Conservation (phyloP, 2,888 invertebrate species). For the Drosophila crucigera region DNA sequence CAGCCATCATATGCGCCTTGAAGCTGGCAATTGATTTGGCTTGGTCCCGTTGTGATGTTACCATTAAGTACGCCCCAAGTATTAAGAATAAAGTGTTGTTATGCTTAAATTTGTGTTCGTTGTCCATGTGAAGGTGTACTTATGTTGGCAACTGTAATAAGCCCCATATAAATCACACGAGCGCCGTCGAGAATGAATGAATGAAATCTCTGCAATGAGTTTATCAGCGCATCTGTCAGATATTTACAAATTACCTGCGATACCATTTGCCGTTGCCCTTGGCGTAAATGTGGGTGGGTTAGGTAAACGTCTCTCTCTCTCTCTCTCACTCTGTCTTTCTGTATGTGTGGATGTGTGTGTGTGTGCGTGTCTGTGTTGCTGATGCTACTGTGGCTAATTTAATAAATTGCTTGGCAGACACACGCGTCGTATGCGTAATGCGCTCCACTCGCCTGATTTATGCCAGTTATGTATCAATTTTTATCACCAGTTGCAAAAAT, state of each 20-base stretch:
- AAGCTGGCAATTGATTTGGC: slow-evolving; percentile 58
- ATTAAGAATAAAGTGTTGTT: slow-evolving; percentile 77
- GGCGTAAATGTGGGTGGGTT: slow-evolving; percentile 4
- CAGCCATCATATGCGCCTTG: slow-evolving; percentile 54
- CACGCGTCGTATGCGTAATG: slow-evolving; percentile 70
- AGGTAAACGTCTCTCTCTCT: neutral
- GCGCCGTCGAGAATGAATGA: slow-evolving; percentile 40
- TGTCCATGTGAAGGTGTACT: slow-evolving; percentile 8
- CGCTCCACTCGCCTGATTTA: slow-evolving; percentile 79
- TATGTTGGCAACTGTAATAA: slow-evolving; percentile 66
- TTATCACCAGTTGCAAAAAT: slow-evolving; percentile 82
- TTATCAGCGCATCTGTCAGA: slow-evolving; percentile 82
- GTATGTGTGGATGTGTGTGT: neutral
- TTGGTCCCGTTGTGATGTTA: slow-evolving; percentile 66
- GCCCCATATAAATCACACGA: slow-evolving; percentile 65
- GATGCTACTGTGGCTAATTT: slow-evolving; percentile 79
- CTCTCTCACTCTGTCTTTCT: neutral
- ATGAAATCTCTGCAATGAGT: slow-evolving; percentile 80
- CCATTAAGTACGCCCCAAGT: slow-evolving; percentile 75
- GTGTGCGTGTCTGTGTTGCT: slow-evolving; percentile 37
- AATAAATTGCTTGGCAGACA: slow-evolving; percentile 74
- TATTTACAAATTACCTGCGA: slow-evolving; percentile 83
- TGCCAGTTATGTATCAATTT: slow-evolving; percentile 84
- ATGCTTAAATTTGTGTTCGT: slow-evolving; percentile 34
- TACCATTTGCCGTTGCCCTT: slow-evolving; percentile 51